Evolutionary conservation across 2,113 vertebrate species (phyloP).

Genomic region (Microtus montanus): DNA sequence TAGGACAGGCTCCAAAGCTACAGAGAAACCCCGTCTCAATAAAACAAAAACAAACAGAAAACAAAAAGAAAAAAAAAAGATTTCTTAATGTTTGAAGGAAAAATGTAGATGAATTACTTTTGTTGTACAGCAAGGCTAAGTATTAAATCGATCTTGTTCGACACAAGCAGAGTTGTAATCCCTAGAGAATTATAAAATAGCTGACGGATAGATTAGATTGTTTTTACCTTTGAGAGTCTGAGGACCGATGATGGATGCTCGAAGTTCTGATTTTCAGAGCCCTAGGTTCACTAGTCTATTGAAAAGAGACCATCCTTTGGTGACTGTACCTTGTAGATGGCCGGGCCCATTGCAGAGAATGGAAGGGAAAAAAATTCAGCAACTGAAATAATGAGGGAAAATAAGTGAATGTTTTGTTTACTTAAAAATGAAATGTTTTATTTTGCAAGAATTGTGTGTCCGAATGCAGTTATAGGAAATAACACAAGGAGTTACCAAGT

Average conservation of each 20-base stretch:
- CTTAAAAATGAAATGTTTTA: conserved; percentile 10
- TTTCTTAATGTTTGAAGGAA: background rate
- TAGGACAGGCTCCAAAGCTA: too few species aligned
- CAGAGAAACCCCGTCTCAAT: too few species aligned
- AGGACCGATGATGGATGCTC: background rate
- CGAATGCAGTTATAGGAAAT: background rate
- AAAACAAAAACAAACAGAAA: too few species aligned
- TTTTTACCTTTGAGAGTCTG: conserved; percentile 26
- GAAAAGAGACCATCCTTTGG: background rate
- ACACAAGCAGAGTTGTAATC: conserved; percentile 10
- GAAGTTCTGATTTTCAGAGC: background rate
- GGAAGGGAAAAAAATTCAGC: background rate
- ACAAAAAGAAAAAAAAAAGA: too few species aligned
- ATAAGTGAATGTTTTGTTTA: background rate
- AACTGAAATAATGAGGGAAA: background rate
- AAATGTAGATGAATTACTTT: background rate
- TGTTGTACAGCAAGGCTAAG: background rate
- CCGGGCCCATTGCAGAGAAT: background rate
- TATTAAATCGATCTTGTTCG: conserved; percentile 27
- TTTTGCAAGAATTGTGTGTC: background rate
- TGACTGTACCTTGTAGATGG: background rate
- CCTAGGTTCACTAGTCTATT: background rate
- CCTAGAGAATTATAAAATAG: conserved; percentile 1
- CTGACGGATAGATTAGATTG: background rate
- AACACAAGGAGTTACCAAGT: background rate